Evolutionary conservation across 2,113 vertebrate genomes (phyloP).

Genomic region (Osmerus mordax): DNA sequence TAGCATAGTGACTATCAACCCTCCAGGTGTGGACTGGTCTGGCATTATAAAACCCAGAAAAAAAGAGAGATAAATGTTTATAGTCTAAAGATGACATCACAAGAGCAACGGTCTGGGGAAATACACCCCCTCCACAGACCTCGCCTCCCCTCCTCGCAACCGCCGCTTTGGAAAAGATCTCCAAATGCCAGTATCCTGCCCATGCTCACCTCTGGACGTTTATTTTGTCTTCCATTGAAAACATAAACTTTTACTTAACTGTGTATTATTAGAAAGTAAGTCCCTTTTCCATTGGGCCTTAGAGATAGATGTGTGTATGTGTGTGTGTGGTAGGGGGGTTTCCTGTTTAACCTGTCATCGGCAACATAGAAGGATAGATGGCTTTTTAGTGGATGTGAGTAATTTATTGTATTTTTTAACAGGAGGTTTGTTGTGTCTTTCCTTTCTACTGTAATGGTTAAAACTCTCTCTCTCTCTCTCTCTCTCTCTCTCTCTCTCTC

Average conservation of each 20-base stretch:
- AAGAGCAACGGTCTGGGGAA: conserved; percentile 56
- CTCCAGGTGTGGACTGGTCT: conserved; percentile 27
- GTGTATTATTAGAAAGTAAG: conserved; percentile 62
- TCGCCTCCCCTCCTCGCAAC: conserved; percentile 41
- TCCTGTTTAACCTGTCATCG: conserved; percentile 33
- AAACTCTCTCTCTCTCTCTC: conserved; percentile 32
- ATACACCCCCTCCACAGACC: conserved; percentile 54
- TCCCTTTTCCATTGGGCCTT: conserved; percentile 32
- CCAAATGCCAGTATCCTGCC: conserved; percentile 28
- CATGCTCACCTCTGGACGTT: conserved; percentile 58
- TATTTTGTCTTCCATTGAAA: conserved; percentile 67
- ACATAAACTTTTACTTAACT: conserved; percentile 71
- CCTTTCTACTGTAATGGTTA: too few relatives aligned
- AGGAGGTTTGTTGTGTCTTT: neutral
- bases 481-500: conserved; percentile 48
- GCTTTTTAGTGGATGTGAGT: conserved; percentile 6
- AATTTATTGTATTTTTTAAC: neutral
- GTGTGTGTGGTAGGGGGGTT: conserved; percentile 2
- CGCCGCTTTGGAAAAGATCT: conserved; percentile 51
- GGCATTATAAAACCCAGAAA: conserved; percentile 24
- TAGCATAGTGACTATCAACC: conserved; percentile 43
- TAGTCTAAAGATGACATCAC: conserved; percentile 66
- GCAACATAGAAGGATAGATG: conserved; percentile 22
- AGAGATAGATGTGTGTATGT: neutral
- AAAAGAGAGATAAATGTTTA: conserved; percentile 63